Evolutionary conservation across 2,113 vertebrate genomes (phyloP).

Genomic region (Albula goreensis): DNA sequence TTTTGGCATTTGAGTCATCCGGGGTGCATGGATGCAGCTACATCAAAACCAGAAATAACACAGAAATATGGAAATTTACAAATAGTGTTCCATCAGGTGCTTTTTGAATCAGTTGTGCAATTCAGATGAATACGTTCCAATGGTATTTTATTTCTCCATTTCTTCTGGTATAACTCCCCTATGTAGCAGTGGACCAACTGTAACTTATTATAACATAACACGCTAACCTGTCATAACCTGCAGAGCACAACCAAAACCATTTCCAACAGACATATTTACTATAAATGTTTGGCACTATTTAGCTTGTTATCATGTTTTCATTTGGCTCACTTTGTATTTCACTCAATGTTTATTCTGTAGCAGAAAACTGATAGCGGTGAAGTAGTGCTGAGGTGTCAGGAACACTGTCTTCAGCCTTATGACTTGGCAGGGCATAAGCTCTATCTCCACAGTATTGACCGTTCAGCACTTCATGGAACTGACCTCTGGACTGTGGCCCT

Average conservation of each 20-base stretch:
- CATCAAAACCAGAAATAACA: no score
- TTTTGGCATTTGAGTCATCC: no score
- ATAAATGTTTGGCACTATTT: not conserved
- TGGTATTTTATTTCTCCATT: not conserved
- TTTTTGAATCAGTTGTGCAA: not conserved
- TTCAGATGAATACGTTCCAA: not conserved
- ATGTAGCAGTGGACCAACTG: not conserved
- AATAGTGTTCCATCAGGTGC: no score
- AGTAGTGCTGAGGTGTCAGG: not conserved
- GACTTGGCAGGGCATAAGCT: not conserved
- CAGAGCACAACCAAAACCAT: not conserved
- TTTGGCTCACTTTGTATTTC: not conserved
- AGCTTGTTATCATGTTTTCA: not conserved
- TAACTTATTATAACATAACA: no score
- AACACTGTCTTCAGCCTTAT: not conserved
- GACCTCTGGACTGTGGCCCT: not conserved
- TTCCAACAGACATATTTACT: not conserved
- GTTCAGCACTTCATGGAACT: not conserved
- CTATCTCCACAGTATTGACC: not conserved
- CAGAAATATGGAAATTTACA: no score
- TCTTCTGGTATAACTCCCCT: not conserved
- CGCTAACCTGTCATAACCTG: not conserved
- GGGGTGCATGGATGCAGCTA: no score
- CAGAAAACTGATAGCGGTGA: not conserved
- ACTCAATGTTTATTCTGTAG: not conserved